Evolutionary conservation across 2,797 vertebrate species (phyloP).

Genomic region (Clarias fuscus): DNA sequence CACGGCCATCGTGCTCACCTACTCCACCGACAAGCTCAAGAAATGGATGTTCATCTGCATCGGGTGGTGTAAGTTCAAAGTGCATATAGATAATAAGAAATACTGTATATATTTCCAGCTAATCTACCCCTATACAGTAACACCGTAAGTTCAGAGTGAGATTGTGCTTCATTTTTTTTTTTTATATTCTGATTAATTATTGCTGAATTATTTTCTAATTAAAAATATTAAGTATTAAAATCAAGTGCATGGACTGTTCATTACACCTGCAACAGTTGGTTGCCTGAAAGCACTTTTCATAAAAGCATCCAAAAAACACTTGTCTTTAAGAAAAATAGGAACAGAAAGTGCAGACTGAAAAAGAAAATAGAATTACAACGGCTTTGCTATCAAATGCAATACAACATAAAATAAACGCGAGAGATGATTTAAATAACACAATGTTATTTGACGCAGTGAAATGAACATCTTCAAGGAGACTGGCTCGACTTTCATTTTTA

Average conservation of each 20-base stretch:
- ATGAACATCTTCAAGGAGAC: neutral
- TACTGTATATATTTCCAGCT: neutral
- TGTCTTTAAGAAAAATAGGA: neutral
- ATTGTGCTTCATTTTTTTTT: neutral
- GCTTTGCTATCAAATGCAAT: neutral
- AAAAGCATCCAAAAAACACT: neutral
- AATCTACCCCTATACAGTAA: neutral
- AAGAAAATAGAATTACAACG: neutral
- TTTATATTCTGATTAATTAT: no score
- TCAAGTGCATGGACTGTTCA: neutral
- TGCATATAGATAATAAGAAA: neutral
- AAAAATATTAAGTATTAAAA: neutral
- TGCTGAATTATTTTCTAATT: no score
- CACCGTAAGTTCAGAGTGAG: neutral
- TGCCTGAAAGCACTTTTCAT: neutral
- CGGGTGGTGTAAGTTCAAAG: constrained; percentile 89
- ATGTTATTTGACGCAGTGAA: neutral
- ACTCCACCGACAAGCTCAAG: constrained; percentile 94
- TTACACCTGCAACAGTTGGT: neutral
- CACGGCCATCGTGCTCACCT: constrained; percentile 96
- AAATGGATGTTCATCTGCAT: constrained; percentile 99
- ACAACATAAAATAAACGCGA: neutral
- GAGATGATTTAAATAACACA: neutral
- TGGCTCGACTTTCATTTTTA: neutral
- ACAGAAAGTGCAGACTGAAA: neutral